These are phyloP conservation scores for Rhodophaea formosa DNA, from an alignment of 2,888 invertebrate species.

Conservation along the genomic window DNA sequence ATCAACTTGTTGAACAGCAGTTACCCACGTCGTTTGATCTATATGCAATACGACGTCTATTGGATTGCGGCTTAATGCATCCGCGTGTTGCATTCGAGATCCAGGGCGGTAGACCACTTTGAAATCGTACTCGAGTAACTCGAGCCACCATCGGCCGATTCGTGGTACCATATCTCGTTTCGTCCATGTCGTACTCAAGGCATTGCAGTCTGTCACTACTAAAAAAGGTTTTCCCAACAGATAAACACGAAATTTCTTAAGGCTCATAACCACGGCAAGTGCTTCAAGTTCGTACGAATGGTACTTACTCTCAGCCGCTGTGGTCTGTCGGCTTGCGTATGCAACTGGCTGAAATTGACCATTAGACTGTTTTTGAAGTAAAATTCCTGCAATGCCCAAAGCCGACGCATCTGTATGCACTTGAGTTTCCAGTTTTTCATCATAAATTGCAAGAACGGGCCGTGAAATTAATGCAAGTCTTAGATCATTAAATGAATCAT, in stretches of 20 bases:
- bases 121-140: constrained; percentile 1
- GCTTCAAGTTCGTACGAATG: neutral
- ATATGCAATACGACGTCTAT: too few relatives aligned
- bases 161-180: constrained; percentile 5
- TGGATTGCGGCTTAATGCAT: too few relatives aligned
- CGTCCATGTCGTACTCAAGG: neutral
- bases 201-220: neutral
- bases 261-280: neutral
- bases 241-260: neutral
- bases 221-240: neutral
- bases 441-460: constrained; percentile 34
- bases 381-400: constrained; percentile 33
- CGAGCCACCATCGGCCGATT: neutral
- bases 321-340: constrained; percentile 35
- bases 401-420: constrained; percentile 42
- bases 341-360: constrained; percentile 29
- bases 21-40: too few relatives aligned
- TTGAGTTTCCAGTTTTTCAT: constrained; percentile 28
- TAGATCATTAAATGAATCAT: constrained; percentile 27
- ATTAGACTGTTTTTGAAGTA: constrained; percentile 31
- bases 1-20: too few relatives aligned
- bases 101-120: too few relatives aligned
- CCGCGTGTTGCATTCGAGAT: neutral
- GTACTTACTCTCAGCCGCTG: neutral
- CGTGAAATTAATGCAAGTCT: constrained; percentile 26